These are phyloP conservation scores for Leptodirus hochenwartii DNA, from an alignment of 2,888 invertebrate species.

Conservation along the genomic window DNA sequence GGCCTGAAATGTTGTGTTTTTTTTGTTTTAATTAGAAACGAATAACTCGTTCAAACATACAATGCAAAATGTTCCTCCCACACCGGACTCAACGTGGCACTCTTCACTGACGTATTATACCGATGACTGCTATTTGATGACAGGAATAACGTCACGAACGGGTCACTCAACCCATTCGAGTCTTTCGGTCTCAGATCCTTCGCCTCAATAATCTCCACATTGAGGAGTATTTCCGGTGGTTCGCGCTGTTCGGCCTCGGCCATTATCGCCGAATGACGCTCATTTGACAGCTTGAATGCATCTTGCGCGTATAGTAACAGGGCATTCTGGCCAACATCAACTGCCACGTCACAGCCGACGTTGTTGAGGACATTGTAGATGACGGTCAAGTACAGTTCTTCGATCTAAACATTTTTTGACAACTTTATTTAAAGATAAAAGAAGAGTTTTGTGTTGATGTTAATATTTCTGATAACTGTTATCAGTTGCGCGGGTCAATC, in stretches of 20 bases:
- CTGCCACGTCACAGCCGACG: slow-evolving; percentile 58
- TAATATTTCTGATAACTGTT: too few species aligned
- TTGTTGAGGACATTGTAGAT: slow-evolving; percentile 70
- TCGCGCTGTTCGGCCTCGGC: slow-evolving; percentile 58
- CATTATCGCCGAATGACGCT: slow-evolving; percentile 52
- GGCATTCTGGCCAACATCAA: slow-evolving; percentile 47
- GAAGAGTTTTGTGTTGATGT: too few species aligned
- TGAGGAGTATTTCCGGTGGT: slow-evolving; percentile 66
- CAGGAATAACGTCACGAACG: slow-evolving; percentile 84
- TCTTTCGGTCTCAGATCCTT: slow-evolving; percentile 73
- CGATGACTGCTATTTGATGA: slow-evolving; percentile 59
- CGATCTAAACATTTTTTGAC: slow-evolving; percentile 52
- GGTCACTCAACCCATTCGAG: slow-evolving; percentile 88
- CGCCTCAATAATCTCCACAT: slow-evolving; percentile 73
- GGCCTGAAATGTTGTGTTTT: slow-evolving; percentile 35
- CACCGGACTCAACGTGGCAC: slow-evolving; percentile 70
- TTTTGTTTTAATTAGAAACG: slow-evolving; percentile 1
- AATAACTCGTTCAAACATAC: slow-evolving; percentile 36
- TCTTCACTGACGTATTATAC: slow-evolving; percentile 83
- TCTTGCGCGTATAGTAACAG: slow-evolving; percentile 62
- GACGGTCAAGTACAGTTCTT: slow-evolving; percentile 71
- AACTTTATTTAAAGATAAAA: too few species aligned
- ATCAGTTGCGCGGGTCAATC: too few species aligned
- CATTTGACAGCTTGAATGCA: slow-evolving; percentile 60
- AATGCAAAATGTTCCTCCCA: slow-evolving; percentile 98